Conservation (phyloP, 2,888 invertebrate species). For the Tachina grossa region DNA sequence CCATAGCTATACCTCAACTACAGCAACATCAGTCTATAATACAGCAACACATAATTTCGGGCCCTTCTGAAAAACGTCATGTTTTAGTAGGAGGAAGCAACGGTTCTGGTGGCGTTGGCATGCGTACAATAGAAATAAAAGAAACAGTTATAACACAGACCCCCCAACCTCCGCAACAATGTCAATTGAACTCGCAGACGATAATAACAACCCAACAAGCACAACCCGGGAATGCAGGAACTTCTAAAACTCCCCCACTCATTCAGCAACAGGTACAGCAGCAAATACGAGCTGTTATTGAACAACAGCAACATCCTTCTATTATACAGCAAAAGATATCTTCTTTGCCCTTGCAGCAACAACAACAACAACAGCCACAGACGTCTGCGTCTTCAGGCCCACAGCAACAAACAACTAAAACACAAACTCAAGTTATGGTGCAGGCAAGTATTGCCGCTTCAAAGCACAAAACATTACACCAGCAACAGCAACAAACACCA, state of each 20-base stretch:
- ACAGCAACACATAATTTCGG: conserved; percentile 81
- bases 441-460: conserved; percentile 50
- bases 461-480: conserved; percentile 45
- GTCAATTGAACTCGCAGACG: conserved; percentile 79
- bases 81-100: conserved; percentile 76
- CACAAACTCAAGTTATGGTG: conserved; percentile 58
- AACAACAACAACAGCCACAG: conserved; percentile 51
- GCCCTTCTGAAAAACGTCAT: conserved; percentile 79
- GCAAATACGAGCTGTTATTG: conserved; percentile 75
- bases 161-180: conserved; percentile 76
- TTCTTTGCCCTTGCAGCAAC: conserved; percentile 71
- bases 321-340: conserved; percentile 80
- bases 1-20: conserved; percentile 85
- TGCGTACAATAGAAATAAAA: conserved; percentile 77
- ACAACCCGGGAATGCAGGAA: conserved; percentile 67
- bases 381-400: conserved; percentile 9
- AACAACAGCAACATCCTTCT: conserved; percentile 78
- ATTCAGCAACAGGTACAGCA: conserved; percentile 72
- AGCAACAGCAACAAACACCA: conserved; percentile 66
- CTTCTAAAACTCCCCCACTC: conserved; percentile 76
- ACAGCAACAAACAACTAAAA: conserved; percentile 47
- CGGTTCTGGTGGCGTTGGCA: conserved; percentile 15
- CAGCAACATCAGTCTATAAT: conserved; percentile 81
- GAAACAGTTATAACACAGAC: conserved; percentile 80
- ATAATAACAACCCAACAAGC: conserved; percentile 79